phyloP scores from a whole-genome alignment of 53 echinoderm and acorn worm species.

The Astropecten irregularis region DNA sequence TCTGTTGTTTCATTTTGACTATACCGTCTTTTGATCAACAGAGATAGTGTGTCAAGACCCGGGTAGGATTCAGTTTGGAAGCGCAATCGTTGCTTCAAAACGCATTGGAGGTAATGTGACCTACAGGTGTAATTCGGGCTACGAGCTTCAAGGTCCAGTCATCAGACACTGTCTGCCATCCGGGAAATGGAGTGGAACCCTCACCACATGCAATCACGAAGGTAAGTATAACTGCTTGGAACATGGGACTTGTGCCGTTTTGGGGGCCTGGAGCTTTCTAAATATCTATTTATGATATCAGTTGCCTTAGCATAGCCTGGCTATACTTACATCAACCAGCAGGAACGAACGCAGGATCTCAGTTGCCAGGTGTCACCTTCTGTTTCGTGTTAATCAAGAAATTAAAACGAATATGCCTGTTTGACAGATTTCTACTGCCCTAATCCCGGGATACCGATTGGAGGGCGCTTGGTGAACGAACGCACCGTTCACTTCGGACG shows the following conservation, averaged over 20 bases:
- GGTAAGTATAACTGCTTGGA: no score
- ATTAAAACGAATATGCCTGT: no score
- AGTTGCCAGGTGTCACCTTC: no score
- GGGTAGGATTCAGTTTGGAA: slow-evolving; percentile 16
- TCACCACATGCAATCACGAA: slow-evolving; percentile 52
- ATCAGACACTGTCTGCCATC: slow-evolving; percentile 34
- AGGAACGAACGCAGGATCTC: no score
- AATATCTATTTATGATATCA: no score
- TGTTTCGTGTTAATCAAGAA: not conserved
- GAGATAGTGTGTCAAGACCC: slow-evolving; percentile 48
- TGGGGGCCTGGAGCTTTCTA: no score
- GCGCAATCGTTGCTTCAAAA: not conserved
- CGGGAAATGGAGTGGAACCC: slow-evolving; percentile 50
- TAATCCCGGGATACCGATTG: slow-evolving; percentile 45
- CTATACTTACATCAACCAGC: no score
- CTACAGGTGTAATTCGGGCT: slow-evolving; percentile 41
- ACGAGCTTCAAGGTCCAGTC: slow-evolving; percentile 37
- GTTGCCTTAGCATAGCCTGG: no score
- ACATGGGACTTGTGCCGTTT: no score
- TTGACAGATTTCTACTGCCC: slow-evolving; percentile 46
- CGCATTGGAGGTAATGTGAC: slow-evolving; percentile 32
- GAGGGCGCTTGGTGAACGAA: slow-evolving; percentile 25
- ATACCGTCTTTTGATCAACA: slow-evolving; percentile 19
- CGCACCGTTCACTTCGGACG: not conserved
- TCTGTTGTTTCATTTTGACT: no score